Base-by-base conservation (phyloP, 2,113 vertebrate species). In the Trinectes maculatus region DNA sequence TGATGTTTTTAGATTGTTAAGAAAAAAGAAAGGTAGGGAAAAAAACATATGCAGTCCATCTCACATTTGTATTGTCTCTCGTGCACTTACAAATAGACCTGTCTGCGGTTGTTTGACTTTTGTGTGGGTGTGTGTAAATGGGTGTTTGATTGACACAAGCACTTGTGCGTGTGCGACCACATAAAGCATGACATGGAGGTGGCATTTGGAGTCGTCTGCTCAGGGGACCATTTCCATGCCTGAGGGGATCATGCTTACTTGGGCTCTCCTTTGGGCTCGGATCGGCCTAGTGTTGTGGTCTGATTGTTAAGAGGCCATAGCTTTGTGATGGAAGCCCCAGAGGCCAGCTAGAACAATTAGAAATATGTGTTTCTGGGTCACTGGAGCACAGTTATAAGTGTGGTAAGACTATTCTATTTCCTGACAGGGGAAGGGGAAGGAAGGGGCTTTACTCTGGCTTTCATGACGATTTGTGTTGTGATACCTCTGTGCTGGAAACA, bases 1-100 rank as follows among this genome's bases (percentile, higher is more conserved):
- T 67, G 78, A 80, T 81, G 84, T 87, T 91, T 88, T 92, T 91
- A 91, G 80, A 91, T 89, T 92, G 85, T 86, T 57, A 48, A 26
- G 46, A 59, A 82, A 80, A 79, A 74, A 82, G 74, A 86, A 85
- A 84, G 80, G 69, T 82, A 78, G 74, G n/a, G n/a, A 85, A 87
- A 86, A 75, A 87, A 70, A 79, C 6, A 64, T 37, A 75, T 9
- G 24, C 77, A 79, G 74, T 79, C 81, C 72, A 68, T 57, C 56
- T 80, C 36, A 33, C 48, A 39, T 82, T 37, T 12, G 55, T 44
- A 77, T 80, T 66, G 73, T 89, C 74, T 73, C 43, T 9, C 19
- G 74, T 82, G 61, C 62, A 74, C 77, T 85, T 89, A 77, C 63
- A 89, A 89, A 89, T 80, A 77, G 73, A 79, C 67, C 73, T 79